Conservation (phyloP, 64 coral and sea anemone genomes). For the Dendrophyllia cribrosa region DNA sequence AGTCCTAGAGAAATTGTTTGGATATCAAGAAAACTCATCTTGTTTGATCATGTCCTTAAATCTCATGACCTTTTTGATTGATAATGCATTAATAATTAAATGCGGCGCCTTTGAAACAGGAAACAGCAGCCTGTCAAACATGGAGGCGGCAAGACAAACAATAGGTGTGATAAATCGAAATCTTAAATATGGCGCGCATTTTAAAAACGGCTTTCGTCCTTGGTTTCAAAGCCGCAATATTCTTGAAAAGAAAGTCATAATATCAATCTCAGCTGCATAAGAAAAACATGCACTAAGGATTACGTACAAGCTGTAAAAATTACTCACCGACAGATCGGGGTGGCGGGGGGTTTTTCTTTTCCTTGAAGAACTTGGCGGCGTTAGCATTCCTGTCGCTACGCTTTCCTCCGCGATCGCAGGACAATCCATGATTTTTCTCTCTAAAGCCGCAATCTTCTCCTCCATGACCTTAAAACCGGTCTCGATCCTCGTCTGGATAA, state of each 20-base stretch:
- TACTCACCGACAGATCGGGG: not conserved
- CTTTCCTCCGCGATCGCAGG: slow-evolving; percentile 4
- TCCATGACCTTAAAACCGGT: not conserved
- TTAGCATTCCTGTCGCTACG: not conserved
- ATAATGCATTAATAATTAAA: too few relatives aligned
- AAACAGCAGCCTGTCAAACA: slow-evolving; percentile 3
- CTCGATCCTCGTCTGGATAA: not conserved
- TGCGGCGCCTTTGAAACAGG: slow-evolving; percentile 4
- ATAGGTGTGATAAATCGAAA: slow-evolving; percentile 7
- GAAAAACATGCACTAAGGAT: slow-evolving; percentile 25
- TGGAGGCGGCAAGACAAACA: slow-evolving; percentile 10
- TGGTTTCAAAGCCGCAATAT: slow-evolving; percentile 1
- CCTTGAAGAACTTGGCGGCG: slow-evolving; percentile 3
- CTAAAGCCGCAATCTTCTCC: slow-evolving; percentile 3
- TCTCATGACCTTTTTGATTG: too few relatives aligned
- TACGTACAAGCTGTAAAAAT: not conserved
- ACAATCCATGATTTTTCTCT: not conserved
- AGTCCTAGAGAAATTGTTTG: too few relatives aligned
- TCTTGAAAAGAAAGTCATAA: not conserved
- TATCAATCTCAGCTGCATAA: not conserved
- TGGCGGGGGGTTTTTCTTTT: slow-evolving; percentile 12
- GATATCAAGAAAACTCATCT: too few relatives aligned
- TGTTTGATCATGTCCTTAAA: too few relatives aligned
- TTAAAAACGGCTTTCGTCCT: slow-evolving; percentile 1
- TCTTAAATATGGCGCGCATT: not conserved